Percentiles rank a stretch among this genome's conserved stretches.
Conservation (phyloP, 2,113 vertebrate genomes). For the Oreochromis spilurus region DNA sequence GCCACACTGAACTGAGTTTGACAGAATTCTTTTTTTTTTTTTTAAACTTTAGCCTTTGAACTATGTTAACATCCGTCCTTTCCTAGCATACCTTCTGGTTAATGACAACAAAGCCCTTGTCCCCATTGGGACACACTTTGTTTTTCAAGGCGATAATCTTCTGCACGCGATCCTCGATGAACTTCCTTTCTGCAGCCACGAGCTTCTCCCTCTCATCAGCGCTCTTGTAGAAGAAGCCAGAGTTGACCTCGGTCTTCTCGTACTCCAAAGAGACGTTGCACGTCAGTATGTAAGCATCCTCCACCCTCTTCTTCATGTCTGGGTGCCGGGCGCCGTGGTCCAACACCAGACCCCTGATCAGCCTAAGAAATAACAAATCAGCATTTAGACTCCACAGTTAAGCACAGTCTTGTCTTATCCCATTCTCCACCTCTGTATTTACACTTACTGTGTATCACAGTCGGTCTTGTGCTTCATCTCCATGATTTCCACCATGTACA, state of each 20-base stretch:
- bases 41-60: not conserved
- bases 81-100: conserved; percentile 88
- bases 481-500: conserved; percentile 99
- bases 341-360: conserved; percentile 89
- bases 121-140: conserved; percentile 80
- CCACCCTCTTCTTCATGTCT: conserved; percentile 97
- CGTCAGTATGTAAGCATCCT: conserved; percentile 88
- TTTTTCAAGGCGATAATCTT: conserved; percentile 92
- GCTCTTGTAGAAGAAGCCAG: conserved; percentile 99
- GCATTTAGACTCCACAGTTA: not conserved
- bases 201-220: conserved; percentile 91
- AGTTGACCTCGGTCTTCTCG: conserved; percentile 98
- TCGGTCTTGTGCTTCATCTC: conserved; percentile 98
- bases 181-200: conserved; percentile 92
- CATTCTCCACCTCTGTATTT: not conserved
- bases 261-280: conserved; percentile 96
- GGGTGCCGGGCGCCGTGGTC: conserved; percentile 95
- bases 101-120: conserved; percentile 92
- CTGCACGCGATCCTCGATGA: conserved; percentile 91
- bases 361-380: conserved; percentile 16
- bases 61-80: not conserved
- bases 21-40: not conserved
- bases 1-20: not conserved
- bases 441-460: conserved; percentile 89
- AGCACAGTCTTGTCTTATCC: not conserved